Conservation (phyloP, 2,113 vertebrate species). For the Cyanistes caeruleus region DNA sequence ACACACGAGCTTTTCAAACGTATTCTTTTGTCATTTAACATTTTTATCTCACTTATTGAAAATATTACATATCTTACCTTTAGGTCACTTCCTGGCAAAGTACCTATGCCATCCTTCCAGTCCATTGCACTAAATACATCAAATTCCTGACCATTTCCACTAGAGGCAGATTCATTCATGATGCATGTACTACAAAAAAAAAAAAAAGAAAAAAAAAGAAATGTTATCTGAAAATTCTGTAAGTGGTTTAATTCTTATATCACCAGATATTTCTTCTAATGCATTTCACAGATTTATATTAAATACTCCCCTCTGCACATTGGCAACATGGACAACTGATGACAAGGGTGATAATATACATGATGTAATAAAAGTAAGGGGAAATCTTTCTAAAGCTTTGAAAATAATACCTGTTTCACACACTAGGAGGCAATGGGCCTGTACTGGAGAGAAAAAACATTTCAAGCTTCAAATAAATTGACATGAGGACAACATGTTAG, state of each 20-base stretch:
- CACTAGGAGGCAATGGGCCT: not conserved
- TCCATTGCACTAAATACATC: slow-evolving; percentile 96
- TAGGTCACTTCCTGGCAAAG: slow-evolving; percentile 93
- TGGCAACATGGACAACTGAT: not conserved
- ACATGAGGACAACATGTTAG: not conserved
- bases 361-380: not conserved
- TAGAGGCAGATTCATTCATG: slow-evolving; percentile 82
- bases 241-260: not conserved
- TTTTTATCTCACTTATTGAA: slow-evolving; percentile 27
- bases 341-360: not conserved
- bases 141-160: slow-evolving; percentile 85
- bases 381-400: not conserved
- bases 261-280: not conserved
- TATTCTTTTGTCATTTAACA: slow-evolving; percentile 47
- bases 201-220: not conserved
- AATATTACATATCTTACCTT: slow-evolving; percentile 76
- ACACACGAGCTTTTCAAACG: slow-evolving; percentile 6
- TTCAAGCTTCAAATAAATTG: not conserved
- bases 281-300: not conserved
- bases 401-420: not conserved
- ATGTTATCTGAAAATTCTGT: not conserved
- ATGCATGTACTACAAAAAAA: slow-evolving; percentile 52
- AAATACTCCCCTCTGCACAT: not conserved
- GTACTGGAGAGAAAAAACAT: not conserved
- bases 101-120: slow-evolving; percentile 97